Percentiles rank a stretch among this genome's conserved stretches.
Evolutionary conservation across 2,113 vertebrate species (phyloP).

Genomic region (Entomyzon cyanotis): DNA sequence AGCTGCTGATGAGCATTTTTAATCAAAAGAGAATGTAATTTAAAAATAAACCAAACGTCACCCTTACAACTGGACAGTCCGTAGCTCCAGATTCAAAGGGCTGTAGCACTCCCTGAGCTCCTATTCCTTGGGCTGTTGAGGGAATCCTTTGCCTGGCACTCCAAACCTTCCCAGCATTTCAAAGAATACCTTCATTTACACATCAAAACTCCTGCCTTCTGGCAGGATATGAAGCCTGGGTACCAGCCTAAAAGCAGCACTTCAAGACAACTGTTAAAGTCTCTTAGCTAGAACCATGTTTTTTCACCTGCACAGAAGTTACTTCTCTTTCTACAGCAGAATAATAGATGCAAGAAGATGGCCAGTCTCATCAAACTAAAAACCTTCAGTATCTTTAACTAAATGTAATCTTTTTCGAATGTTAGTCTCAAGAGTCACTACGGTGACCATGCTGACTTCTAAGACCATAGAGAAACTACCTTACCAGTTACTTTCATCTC

Average conservation of each 20-base stretch:
- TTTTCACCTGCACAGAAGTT: not conserved
- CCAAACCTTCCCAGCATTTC: not conserved
- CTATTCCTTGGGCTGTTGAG: not conserved
- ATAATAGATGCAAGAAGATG: not conserved
- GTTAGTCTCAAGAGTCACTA: not conserved
- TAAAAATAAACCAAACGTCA: not conserved
- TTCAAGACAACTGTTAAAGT: not conserved
- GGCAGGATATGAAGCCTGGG: not conserved
- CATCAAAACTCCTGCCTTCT: not conserved
- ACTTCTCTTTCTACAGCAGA: not conserved
- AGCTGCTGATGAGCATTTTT: not conserved
- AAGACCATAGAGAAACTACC: not conserved
- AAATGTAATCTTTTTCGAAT: not conserved
- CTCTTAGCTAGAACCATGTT: not conserved
- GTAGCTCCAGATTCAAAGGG: not conserved
- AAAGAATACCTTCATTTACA: slow-evolving; percentile 9
- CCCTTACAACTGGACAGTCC: not conserved
- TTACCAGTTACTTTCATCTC: not conserved
- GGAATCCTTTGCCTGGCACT: not conserved
- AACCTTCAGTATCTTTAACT: not conserved
- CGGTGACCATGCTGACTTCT: not conserved
- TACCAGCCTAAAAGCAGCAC: not conserved
- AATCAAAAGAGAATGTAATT: not conserved
- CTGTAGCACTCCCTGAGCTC: not conserved
- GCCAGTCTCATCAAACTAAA: not conserved